Percentiles rank a stretch among this genome's conserved stretches.
Conservation (phyloP, 2,888 invertebrate species). For the Drepana falcataria region DNA sequence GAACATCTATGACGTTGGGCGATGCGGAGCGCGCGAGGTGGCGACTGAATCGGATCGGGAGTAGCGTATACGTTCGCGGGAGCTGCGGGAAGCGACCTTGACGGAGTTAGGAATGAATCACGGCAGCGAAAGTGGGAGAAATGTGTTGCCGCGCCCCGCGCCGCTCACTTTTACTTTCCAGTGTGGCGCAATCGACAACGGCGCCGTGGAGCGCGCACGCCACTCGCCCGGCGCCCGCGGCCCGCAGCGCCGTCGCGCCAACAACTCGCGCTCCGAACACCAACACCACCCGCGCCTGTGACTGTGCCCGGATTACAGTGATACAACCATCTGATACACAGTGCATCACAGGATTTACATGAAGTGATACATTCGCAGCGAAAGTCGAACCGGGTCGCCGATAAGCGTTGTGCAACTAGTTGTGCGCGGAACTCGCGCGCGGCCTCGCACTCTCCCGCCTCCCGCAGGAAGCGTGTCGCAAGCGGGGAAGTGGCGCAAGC, state of each 20-base stretch:
- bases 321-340: constrained; percentile 32
- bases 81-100: constrained; percentile 72
- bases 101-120: constrained; percentile 62
- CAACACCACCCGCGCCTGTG: constrained; percentile 42
- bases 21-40: constrained; percentile 19
- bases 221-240: constrained; percentile 78
- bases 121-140: constrained; percentile 78
- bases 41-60: constrained; percentile 27
- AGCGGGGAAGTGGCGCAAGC: constrained; percentile 75
- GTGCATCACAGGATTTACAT: constrained; percentile 70
- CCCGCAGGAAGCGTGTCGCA: constrained; percentile 75
- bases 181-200: constrained; percentile 74
- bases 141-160: constrained; percentile 70
- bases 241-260: constrained; percentile 75
- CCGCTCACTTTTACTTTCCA: constrained; percentile 77
- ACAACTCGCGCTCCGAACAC: constrained; percentile 40
- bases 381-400: constrained; percentile 69
- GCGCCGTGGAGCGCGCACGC: constrained; percentile 63
- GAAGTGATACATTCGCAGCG: constrained; percentile 55
- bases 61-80: constrained; percentile 41
- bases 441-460: constrained; percentile 75
- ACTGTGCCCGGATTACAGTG: constrained; percentile 76
- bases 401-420: constrained; percentile 67
- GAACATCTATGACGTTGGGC: constrained; percentile 13
- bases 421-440: constrained; percentile 66